Evolutionary conservation across 2,888 invertebrate genomes (phyloP).

Genomic region (Netelia fuscicornis): DNA sequence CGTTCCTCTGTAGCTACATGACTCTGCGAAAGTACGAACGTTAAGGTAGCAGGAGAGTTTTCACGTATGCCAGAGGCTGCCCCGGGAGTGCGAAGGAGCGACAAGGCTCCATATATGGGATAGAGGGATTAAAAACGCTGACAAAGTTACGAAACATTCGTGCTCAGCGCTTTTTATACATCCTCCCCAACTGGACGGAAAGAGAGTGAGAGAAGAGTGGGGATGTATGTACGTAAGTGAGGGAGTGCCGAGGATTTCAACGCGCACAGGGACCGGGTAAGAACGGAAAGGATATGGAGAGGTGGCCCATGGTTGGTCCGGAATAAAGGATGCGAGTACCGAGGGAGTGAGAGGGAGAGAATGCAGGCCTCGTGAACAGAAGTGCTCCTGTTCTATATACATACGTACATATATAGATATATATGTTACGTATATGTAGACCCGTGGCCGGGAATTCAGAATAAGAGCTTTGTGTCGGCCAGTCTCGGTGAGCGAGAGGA

Average conservation of each 20-base stretch:
- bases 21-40: slow-evolving; percentile 43
- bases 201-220: slow-evolving; percentile 47
- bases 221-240: slow-evolving; percentile 39
- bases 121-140: slow-evolving; percentile 80
- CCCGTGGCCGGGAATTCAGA: slow-evolving; percentile 66
- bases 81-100: slow-evolving; percentile 33
- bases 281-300: slow-evolving; percentile 46
- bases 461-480: slow-evolving; percentile 65
- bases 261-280: slow-evolving; percentile 18
- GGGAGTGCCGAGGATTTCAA: slow-evolving; percentile 28
- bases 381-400: slow-evolving; percentile 21
- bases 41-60: slow-evolving; percentile 48
- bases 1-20: slow-evolving; percentile 32
- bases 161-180: slow-evolving; percentile 76
- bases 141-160: slow-evolving; percentile 82
- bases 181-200: slow-evolving; percentile 64
- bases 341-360: slow-evolving; percentile 24
- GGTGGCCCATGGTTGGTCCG: slow-evolving; percentile 23
- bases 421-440: slow-evolving; percentile 18
- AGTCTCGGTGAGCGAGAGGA: slow-evolving; percentile 44
- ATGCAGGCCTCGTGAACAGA: slow-evolving; percentile 21
- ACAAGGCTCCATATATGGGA: slow-evolving; percentile 59
- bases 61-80: slow-evolving; percentile 39
- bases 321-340: slow-evolving; percentile 60
- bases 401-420: slow-evolving; percentile 22